Conservation (phyloP, 2,113 vertebrate genomes). For the Eurystomus gularis region DNA sequence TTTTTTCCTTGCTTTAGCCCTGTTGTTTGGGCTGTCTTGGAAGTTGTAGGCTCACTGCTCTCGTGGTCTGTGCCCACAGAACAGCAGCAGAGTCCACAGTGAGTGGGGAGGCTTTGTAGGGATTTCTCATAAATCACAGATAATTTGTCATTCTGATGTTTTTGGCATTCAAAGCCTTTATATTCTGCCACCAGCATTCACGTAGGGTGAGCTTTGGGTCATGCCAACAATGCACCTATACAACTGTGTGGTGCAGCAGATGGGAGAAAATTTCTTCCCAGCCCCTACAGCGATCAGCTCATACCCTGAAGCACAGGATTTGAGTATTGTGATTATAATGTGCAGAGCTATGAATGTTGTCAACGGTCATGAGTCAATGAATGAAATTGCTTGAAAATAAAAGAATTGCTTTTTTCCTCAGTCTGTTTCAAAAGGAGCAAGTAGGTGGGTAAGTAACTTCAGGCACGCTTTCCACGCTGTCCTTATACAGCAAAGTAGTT, state of each 20-base stretch:
- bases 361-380: neutral
- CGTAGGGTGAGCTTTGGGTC: neutral
- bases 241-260: neutral
- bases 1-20: neutral
- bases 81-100: neutral
- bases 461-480: neutral
- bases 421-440: neutral
- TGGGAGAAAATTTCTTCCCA: neutral
- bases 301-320: neutral
- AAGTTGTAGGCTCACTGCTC: neutral
- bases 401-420: neutral
- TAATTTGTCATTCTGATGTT: neutral
- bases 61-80: fast-evolving
- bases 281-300: neutral
- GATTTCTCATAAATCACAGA: neutral
- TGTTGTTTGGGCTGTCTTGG: neutral
- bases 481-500: neutral
- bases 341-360: neutral
- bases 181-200: neutral
- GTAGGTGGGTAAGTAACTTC: neutral
- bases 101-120: neutral
- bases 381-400: neutral
- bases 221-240: neutral
- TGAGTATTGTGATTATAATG: constrained; percentile 15
- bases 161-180: constrained; percentile 6